Evolutionary conservation across 2,113 vertebrate species (phyloP).

Genomic region (Nettapus auritus): DNA sequence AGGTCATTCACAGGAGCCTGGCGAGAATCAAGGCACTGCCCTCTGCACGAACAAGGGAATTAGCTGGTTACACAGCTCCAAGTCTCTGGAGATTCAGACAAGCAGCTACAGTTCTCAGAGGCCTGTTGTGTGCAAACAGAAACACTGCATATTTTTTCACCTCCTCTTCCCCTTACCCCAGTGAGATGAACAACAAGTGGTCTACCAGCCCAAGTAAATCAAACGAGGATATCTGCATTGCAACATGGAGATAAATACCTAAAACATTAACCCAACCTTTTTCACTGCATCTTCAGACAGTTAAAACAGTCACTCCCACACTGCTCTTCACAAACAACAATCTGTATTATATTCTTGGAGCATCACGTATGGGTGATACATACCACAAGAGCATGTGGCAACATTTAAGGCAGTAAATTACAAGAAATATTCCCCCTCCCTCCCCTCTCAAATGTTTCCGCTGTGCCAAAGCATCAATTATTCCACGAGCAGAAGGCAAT

Average conservation of each 20-base stretch:
- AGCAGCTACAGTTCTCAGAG: not conserved
- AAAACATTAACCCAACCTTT: not conserved
- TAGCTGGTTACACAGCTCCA: not conserved
- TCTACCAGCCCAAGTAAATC: not conserved
- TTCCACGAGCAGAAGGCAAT: not conserved
- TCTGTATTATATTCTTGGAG: not conserved
- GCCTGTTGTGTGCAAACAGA: not conserved
- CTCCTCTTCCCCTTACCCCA: not conserved
- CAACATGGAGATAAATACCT: not conserved
- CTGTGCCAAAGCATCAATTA: not conserved
- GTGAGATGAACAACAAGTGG: not conserved
- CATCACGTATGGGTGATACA: accelerated
- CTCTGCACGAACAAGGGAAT: not conserved
- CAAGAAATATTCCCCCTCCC: not conserved
- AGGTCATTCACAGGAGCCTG: not conserved
- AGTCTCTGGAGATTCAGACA: not conserved
- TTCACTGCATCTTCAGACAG: not conserved
- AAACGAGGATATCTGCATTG: accelerated
- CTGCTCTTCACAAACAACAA: not conserved
- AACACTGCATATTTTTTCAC: not conserved
- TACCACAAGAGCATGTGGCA: not conserved
- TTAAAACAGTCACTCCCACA: accelerated
- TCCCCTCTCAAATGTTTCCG: not conserved
- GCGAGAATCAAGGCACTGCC: not conserved
- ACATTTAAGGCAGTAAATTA: not conserved